These are phyloP conservation scores for Etheostoma perlongum DNA, from an alignment of 2,797 vertebrate genomes.

Conservation along the genomic window DNA sequence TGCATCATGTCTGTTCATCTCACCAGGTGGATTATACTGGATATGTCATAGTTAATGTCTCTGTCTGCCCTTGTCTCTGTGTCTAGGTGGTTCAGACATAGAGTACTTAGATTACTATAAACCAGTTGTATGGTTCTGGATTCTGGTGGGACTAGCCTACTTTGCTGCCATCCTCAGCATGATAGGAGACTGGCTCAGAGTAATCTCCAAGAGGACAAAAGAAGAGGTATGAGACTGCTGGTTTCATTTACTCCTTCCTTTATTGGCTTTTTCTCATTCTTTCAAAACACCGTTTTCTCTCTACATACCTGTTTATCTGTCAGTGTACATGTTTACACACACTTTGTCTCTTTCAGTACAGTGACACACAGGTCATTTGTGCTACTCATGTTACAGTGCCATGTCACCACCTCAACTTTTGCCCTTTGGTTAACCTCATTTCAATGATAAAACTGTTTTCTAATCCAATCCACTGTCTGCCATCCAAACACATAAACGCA, in stretches of 20 bases:
- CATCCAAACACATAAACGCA: conserved; percentile 53
- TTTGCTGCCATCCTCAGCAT: conserved; percentile 98
- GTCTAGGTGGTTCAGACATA: conserved; percentile 92
- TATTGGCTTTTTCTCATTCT: not conserved
- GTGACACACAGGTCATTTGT: conserved; percentile 4
- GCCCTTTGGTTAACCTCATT: conserved; percentile 67
- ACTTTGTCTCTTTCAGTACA: not conserved
- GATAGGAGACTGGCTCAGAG: conserved; percentile 97
- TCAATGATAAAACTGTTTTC: conserved; percentile 56
- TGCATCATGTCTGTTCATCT: not conserved
- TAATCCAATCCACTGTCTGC: conserved; percentile 62
- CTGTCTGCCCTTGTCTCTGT: conserved; percentile 25
- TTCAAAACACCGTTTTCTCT: not conserved
- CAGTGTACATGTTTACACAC: not conserved
- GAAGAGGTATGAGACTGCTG: conserved; percentile 89
- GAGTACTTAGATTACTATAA: conserved; percentile 96
- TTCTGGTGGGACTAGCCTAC: conserved; percentile 95
- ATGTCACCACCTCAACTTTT: conserved; percentile 55
- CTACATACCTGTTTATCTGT: not conserved
- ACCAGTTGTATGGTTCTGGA: conserved; percentile 98
- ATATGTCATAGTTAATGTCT: not conserved
- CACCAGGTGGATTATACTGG: not conserved
- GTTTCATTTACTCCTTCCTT: conserved; percentile 13
- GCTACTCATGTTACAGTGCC: conserved; percentile 4
- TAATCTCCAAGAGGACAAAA: conserved; percentile 95